These are phyloP conservation scores for Apoda limacodes DNA, from an alignment of 2,888 invertebrate genomes.

Conservation along the genomic window DNA sequence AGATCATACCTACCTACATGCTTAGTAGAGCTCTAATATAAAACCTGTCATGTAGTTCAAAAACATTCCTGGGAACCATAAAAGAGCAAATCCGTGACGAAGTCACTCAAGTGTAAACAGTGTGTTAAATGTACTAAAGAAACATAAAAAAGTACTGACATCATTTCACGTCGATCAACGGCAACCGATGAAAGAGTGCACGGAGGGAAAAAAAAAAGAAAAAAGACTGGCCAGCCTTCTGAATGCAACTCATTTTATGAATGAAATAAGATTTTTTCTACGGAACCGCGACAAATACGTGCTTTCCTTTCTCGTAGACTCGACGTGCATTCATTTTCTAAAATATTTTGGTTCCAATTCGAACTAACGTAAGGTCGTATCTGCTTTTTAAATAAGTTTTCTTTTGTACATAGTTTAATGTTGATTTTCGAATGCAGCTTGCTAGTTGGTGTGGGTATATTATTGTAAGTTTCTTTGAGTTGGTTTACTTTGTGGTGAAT, in stretches of 20 bases:
- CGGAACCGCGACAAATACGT: constrained; percentile 64
- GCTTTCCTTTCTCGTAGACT: constrained; percentile 56
- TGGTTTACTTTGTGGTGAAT: constrained; percentile 27
- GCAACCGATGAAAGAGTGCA: constrained; percentile 28
- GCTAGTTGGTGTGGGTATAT: constrained; percentile 26
- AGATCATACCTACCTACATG: too few relatives aligned
- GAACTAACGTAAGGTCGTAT: too few relatives aligned
- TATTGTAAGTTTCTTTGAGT: constrained; percentile 37
- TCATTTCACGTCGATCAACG: constrained; percentile 64
- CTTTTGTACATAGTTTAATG: constrained; percentile 10
- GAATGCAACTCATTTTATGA: constrained; percentile 68
- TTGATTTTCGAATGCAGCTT: constrained; percentile 18
- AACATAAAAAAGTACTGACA: constrained; percentile 39
- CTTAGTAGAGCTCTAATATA: too few relatives aligned
- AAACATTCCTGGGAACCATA: constrained; percentile 38
- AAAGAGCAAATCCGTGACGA: constrained; percentile 40
- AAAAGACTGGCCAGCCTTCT: constrained; percentile 38
- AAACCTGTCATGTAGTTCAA: too few relatives aligned
- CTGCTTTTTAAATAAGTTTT: too few relatives aligned
- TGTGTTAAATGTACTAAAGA: constrained; percentile 42
- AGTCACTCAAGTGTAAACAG: constrained; percentile 52
- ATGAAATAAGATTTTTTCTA: constrained; percentile 63
- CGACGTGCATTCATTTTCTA: constrained; percentile 64
- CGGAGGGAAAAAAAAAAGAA: constrained; percentile 24
- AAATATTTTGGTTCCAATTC: constrained; percentile 33